phyloP scores from a whole-genome alignment of 2,888 invertebrate species.

The Empis stercorea region DNA sequence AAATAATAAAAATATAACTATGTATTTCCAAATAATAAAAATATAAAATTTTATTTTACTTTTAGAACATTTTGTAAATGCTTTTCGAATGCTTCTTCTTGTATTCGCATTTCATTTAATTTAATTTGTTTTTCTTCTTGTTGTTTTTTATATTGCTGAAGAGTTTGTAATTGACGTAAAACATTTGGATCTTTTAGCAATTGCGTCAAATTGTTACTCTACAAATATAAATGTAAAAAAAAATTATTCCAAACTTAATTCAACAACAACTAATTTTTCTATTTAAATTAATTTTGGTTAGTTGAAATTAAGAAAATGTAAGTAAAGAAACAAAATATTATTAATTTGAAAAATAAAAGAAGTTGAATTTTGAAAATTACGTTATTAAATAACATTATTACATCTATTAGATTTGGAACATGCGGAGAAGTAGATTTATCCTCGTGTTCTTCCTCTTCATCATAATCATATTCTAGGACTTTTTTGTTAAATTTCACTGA shows the following conservation, averaged over 20 bases:
- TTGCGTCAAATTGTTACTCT: constrained; percentile 36
- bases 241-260: not conserved
- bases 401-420: constrained; percentile 18
- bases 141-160: constrained; percentile 41
- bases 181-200: constrained; percentile 72
- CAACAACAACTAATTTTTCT: not conserved
- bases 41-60: constrained; percentile 33
- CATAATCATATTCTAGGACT: constrained; percentile 81
- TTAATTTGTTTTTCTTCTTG: constrained; percentile 54
- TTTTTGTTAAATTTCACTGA: constrained; percentile 70
- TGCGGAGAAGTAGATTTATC: constrained; percentile 31
- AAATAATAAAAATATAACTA: not conserved
- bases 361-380: not conserved
- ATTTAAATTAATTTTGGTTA: not conserved
- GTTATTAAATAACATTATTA: constrained; percentile 6
- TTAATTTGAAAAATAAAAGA: constrained; percentile 2
- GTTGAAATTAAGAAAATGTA: constrained; percentile 2
- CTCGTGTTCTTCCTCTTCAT: constrained; percentile 74
- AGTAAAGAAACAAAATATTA: constrained; percentile 2
- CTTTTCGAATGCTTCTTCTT: constrained; percentile 63
- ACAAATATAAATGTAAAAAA: constrained; percentile 12
- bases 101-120: constrained; percentile 55
- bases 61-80: constrained; percentile 61
- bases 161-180: constrained; percentile 73
- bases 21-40: not conserved